phyloP scores from a whole-genome alignment of 1,140 invertebrate genomes.

The Thereuonema tuberculata region DNA sequence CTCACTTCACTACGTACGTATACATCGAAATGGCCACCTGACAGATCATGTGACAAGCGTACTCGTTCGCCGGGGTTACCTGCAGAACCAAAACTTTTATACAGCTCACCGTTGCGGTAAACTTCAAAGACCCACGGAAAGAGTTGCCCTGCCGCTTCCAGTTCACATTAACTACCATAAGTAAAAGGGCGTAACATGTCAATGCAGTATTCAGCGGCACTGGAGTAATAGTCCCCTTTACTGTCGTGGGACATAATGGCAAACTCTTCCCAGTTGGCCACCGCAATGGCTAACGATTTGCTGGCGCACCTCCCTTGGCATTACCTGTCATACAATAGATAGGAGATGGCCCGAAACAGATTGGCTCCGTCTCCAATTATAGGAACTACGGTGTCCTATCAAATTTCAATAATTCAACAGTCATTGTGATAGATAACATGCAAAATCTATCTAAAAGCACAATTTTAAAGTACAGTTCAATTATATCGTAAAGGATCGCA shows the following conservation, averaged over 20 bases:
- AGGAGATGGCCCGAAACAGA: not conserved
- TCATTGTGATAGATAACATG: too few species aligned
- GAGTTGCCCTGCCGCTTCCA: not conserved
- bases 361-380: not conserved
- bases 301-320: not conserved
- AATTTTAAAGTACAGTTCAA: too few species aligned
- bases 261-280: not conserved
- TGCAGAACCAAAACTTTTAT: not conserved
- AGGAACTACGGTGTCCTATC: not conserved
- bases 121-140: not conserved
- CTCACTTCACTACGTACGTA: not conserved
- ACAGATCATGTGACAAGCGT: not conserved
- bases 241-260: not conserved
- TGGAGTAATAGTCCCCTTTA: not conserved
- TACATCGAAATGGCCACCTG: not conserved
- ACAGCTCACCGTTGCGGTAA: not conserved
- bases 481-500: too few species aligned
- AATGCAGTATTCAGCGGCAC: not conserved
- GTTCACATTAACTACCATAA: not conserved
- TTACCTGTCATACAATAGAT: not conserved
- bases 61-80: not conserved
- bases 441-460: too few species aligned
- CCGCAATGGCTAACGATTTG: not conserved
- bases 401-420: too few species aligned
- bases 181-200: not conserved